Evolutionary conservation across 2,113 vertebrate genomes (phyloP).

Genomic region (Perca schrenkii): DNA sequence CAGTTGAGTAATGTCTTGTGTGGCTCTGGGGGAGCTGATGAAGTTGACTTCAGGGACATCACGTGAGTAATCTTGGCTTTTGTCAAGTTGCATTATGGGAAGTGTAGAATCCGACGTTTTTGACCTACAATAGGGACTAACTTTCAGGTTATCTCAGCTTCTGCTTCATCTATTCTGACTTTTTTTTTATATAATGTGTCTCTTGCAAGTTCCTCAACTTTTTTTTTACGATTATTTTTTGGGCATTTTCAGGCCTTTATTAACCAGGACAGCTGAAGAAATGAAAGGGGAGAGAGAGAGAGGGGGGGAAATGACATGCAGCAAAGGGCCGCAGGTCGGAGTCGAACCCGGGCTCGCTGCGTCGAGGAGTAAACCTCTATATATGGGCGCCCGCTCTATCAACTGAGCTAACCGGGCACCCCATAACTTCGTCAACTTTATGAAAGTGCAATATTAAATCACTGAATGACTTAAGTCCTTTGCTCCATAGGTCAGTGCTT

Average conservation of each 20-base stretch:
- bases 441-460: neutral
- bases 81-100: neutral
- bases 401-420: no score
- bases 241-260: no score
- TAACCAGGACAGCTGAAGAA: no score
- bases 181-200: neutral
- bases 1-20: neutral
- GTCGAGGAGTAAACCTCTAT: no score
- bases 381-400: no score
- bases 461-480: no score
- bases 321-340: no score
- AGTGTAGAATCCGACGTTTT: neutral
- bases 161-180: neutral
- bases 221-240: no score
- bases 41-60: neutral
- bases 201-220: neutral
- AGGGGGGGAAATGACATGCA: no score
- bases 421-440: neutral
- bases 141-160: neutral
- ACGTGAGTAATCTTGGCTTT: neutral
- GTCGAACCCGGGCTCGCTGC: no score
- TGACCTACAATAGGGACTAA: neutral
- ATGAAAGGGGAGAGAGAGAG: no score
- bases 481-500: no score
- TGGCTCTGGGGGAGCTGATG: neutral